These are phyloP conservation scores for Phrynosoma blainvillii DNA, from an alignment of 2,113 vertebrate species.

Conservation along the genomic window DNA sequence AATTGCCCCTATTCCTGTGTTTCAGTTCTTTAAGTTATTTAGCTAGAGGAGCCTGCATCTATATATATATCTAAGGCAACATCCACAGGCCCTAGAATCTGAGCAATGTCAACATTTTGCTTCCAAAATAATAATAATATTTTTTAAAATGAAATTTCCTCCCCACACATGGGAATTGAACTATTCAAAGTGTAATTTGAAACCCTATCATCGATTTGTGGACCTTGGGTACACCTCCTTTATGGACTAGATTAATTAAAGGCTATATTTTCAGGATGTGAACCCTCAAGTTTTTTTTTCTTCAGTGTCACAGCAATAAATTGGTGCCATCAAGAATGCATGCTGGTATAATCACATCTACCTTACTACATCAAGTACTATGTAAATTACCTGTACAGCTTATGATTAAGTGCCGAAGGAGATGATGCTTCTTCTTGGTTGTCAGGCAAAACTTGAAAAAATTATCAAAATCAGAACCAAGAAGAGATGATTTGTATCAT, in stretches of 20 bases:
- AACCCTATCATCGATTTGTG: conserved; percentile 27
- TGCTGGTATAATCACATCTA: conserved; percentile 54
- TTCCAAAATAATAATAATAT: not conserved
- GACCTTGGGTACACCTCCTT: conserved; percentile 33
- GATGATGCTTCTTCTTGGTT: conserved; percentile 27
- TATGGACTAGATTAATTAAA: conserved; percentile 50
- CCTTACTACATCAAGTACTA: conserved; percentile 43
- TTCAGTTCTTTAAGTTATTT: not conserved
- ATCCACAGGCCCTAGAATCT: not conserved
- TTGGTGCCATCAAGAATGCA: conserved; percentile 57
- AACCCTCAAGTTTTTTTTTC: conserved; percentile 38
- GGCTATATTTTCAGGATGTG: conserved; percentile 51
- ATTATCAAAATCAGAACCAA: not conserved
- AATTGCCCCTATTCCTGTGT: not conserved
- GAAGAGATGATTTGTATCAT: conserved; percentile 16
- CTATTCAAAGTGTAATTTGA: conserved; percentile 37
- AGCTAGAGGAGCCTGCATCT: not conserved
- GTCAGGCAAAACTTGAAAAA: conserved; percentile 28
- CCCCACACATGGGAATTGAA: not conserved
- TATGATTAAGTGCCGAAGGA: conserved; percentile 38
- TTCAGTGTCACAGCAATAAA: conserved; percentile 59
- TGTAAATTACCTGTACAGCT: conserved; percentile 36
- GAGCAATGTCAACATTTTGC: conserved; percentile 10
- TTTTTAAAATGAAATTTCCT: conserved; percentile 6
- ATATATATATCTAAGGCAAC: not conserved